A percentile compares a stretch with the other conserved stretches of the same genome.
These are phyloP conservation scores for Hyles lineata DNA, from an alignment of 2,888 invertebrate genomes.

Conservation along the genomic window DNA sequence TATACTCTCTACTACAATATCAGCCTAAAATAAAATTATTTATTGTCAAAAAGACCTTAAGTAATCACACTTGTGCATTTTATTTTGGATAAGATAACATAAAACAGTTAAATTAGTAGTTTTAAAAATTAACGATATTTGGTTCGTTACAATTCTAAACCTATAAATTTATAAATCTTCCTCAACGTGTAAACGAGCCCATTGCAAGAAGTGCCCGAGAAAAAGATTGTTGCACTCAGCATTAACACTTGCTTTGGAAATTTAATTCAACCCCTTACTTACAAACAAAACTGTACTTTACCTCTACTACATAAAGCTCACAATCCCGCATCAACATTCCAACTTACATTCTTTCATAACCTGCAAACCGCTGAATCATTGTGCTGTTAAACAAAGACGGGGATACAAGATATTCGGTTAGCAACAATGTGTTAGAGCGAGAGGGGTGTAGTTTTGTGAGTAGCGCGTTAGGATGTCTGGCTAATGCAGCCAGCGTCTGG, in stretches of 20 bases:
- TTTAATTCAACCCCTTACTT: constrained; percentile 58
- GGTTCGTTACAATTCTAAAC: neutral
- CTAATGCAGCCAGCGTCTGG: constrained; percentile 75
- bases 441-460: constrained; percentile 55
- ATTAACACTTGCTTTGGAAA: constrained; percentile 73
- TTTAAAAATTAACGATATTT: no score
- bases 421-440: constrained; percentile 54
- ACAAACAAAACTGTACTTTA: constrained; percentile 43
- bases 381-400: constrained; percentile 64
- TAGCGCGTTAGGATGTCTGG: constrained; percentile 59
- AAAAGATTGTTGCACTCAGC: constrained; percentile 72
- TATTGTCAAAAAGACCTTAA: neutral
- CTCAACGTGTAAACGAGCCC: constrained; percentile 23
- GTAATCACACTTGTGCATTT: no score
- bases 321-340: constrained; percentile 38
- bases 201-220: constrained; percentile 47
- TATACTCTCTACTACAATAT: no score
- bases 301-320: neutral
- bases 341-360: constrained; percentile 59
- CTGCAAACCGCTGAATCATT: constrained; percentile 74
- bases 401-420: constrained; percentile 49
- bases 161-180: neutral
- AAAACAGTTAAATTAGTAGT: no score
- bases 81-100: no score
- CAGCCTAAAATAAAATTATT: no score